Conservation (phyloP, 2,888 invertebrate genomes). For the Diaprepes abbreviatus region DNA sequence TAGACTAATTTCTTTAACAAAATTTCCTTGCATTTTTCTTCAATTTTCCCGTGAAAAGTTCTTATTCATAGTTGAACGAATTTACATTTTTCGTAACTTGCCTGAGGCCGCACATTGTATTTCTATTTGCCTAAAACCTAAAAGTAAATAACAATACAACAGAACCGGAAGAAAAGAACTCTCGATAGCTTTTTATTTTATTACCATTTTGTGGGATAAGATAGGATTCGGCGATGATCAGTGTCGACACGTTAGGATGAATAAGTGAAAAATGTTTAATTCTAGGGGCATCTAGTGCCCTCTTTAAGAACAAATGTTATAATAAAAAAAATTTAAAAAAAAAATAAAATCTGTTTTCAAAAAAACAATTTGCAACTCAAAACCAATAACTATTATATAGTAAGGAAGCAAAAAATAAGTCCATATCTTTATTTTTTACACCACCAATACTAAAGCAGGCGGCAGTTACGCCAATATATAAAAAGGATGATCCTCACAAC, state of each 20-base stretch:
- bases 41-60: not conserved
- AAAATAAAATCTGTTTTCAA: too few relatives aligned
- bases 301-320: too few relatives aligned
- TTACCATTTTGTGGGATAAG: slow-evolving; percentile 7
- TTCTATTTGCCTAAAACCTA: slow-evolving; percentile 36
- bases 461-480: too few relatives aligned
- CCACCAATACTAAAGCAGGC: too few relatives aligned
- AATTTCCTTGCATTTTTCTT: not conserved
- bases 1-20: too few relatives aligned
- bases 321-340: too few relatives aligned
- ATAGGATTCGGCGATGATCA: not conserved
- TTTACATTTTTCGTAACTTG: slow-evolving; percentile 30
- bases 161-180: slow-evolving; percentile 26
- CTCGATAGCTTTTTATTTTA: slow-evolving; percentile 36
- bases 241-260: not conserved
- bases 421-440: too few relatives aligned
- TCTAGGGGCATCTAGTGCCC: too few relatives aligned
- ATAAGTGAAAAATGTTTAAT: not conserved
- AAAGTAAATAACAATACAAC: slow-evolving; percentile 36
- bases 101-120: slow-evolving; percentile 24
- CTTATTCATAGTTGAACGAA: slow-evolving; percentile 2
- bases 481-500: too few relatives aligned
- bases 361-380: too few relatives aligned
- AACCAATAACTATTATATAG: too few relatives aligned
- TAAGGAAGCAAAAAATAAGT: too few relatives aligned